Percentiles rank a stretch among this genome's conserved stretches.
Conservation (phyloP, 2,797 vertebrate species). For the Rhinatrema bivittatum region DNA sequence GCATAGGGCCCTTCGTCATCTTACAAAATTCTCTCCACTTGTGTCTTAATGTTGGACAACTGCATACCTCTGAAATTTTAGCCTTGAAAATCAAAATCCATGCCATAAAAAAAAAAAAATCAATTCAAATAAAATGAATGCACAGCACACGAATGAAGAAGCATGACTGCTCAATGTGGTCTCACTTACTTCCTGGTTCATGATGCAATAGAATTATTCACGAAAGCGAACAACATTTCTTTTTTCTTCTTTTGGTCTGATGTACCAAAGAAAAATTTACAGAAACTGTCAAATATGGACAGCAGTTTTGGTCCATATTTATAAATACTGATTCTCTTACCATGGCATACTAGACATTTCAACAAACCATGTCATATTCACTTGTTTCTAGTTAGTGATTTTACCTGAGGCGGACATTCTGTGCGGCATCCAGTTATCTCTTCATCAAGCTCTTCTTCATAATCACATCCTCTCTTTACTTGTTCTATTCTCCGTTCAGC, state of each 20-base stretch:
- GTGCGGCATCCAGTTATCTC: conserved; percentile 39
- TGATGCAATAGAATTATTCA: conserved; percentile 42
- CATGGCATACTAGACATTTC: too few species aligned
- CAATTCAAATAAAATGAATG: too few species aligned
- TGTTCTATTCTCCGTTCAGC: conserved; percentile 53
- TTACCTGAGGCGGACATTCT: conserved; percentile 55
- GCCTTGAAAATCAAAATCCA: too few species aligned
- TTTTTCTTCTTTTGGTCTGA: conserved; percentile 70
- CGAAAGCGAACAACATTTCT: conserved; percentile 72
- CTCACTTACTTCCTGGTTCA: conserved; percentile 50
- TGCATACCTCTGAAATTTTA: too few species aligned
- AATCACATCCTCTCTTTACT: conserved; percentile 35
- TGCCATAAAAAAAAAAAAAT: too few species aligned
- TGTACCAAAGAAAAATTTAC: conserved; percentile 15
- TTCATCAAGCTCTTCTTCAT: conserved; percentile 55
- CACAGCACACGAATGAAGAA: too few species aligned
- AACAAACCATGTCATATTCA: too few species aligned
- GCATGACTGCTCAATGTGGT: conserved; percentile 10
- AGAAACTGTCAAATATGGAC: conserved; percentile 5
- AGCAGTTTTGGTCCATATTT: not conserved
- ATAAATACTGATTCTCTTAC: not conserved
- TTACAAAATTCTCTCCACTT: too few species aligned
- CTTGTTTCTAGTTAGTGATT: not conserved
- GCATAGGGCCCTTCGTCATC: too few species aligned
- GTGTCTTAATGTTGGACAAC: too few species aligned